phyloP scores from a whole-genome alignment of 2,888 invertebrate species.

The Platypus cylindrus region DNA sequence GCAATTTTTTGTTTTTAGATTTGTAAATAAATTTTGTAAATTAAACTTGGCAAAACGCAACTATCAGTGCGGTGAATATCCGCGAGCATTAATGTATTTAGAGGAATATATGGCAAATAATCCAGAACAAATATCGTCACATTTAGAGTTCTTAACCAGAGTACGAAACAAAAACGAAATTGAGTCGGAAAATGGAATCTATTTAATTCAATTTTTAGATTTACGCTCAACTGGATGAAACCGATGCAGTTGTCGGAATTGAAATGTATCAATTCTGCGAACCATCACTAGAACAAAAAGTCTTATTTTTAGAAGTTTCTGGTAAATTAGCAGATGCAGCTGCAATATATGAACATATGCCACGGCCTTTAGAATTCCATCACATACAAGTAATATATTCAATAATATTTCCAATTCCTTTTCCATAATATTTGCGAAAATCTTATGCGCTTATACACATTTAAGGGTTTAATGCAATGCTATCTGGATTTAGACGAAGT shows the following conservation, averaged over 20 bases:
- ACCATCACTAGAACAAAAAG: slow-evolving; percentile 68
- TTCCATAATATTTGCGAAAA: too few species aligned
- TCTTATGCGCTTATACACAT: too few species aligned
- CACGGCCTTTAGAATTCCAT: slow-evolving; percentile 37
- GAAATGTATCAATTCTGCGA: slow-evolving; percentile 61
- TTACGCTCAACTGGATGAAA: slow-evolving; percentile 78
- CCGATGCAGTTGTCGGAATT: slow-evolving; percentile 79
- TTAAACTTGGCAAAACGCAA: slow-evolving; percentile 58
- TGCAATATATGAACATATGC: slow-evolving; percentile 74
- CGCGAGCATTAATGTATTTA: slow-evolving; percentile 61
- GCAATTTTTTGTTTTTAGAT: slow-evolving; percentile 14
- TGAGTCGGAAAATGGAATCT: not conserved
- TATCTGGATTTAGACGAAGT: slow-evolving; percentile 80
- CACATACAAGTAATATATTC: slow-evolving; percentile 31
- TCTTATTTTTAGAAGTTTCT: slow-evolving; percentile 72
- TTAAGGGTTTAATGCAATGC: slow-evolving; percentile 69
- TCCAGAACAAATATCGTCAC: slow-evolving; percentile 32
- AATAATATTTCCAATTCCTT: too few species aligned
- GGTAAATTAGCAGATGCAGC: slow-evolving; percentile 76
- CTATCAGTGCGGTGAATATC: slow-evolving; percentile 61
- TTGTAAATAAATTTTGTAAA: slow-evolving; percentile 42
- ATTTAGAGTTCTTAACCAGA: slow-evolving; percentile 50
- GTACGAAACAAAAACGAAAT: too few species aligned
- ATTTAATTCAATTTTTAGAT: slow-evolving; percentile 38
- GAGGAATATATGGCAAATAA: slow-evolving; percentile 57